Base-by-base conservation (phyloP, 2,888 invertebrate genomes). In the Polydrusus tereticollis region DNA sequence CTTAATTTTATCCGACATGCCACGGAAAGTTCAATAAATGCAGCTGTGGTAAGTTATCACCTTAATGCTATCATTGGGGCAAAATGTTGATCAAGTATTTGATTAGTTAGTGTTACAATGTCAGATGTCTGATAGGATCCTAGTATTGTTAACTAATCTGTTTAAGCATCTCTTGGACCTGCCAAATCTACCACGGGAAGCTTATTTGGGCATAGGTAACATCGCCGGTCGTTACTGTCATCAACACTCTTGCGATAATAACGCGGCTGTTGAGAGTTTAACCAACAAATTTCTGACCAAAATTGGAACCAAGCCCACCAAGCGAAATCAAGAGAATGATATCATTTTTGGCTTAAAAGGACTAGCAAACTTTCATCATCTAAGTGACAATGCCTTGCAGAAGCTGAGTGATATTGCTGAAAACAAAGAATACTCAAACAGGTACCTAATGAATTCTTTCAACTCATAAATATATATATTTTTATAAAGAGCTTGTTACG, bases 271-370 rank as follows among this genome's bases (percentile, higher is more conserved):
- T 43, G 88, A 89, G 43, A 86, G 87, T 0, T 87, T 93, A 0
- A 88, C 90, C 8, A 88, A 89, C 68, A 93, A 92, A 78, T 87
- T 94, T 0, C 85, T 88, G 0, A 86, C 88, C 7, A 93, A 92
- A 79, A 83, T 94, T 4, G 90, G 89, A 68, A 92, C 92, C 82
- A 91, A 90, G 77, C 87, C 91, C 0, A 88, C 87, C 62, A 90
- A 85, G 62, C 90, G 91, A 60, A 82, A 89, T 59, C 90, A 92
- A 2, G 94, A 95, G 81, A 91, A 93, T 75, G 86, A 86, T 68
- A 83, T 92, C 12, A 86, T 97, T 26, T 89, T 91, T 33, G 89
- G 92, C 0, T 85, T 97, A 41, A 96, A 97, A 83, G 94, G 94
- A 5, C 88, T 97, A 67, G 91, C 92, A 12, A 97, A 96, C 84